Percentiles rank a stretch among this genome's conserved stretches.
Evolutionary conservation across 2,888 invertebrate genomes (phyloP).

Genomic region (Hedya salicella): DNA sequence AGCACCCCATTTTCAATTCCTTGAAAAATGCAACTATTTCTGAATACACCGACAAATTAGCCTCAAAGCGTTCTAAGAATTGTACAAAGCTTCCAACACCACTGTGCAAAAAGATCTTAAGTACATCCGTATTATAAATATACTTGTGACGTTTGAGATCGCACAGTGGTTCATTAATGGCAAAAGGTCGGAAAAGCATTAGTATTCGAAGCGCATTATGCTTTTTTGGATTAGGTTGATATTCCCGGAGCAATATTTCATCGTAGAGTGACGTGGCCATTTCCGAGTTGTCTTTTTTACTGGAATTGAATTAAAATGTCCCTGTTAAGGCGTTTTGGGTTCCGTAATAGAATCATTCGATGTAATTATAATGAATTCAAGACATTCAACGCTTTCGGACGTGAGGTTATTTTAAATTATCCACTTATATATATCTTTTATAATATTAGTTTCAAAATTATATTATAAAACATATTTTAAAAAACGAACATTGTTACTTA

Average conservation of each 20-base stretch:
- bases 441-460: too few relatives aligned
- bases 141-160: conserved; percentile 11
- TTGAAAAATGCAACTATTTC: conserved; percentile 22
- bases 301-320: conserved; percentile 38
- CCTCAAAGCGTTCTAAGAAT: conserved; percentile 31
- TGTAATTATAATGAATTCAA: conserved; percentile 11
- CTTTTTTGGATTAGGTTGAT: neutral
- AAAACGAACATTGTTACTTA: too few relatives aligned
- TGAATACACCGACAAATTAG: conserved; percentile 25
- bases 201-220: neutral
- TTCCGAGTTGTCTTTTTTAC: conserved; percentile 37
- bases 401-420: too few relatives aligned
- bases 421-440: too few relatives aligned
- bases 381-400: neutral
- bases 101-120: conserved; percentile 18
- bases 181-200: conserved; percentile 14
- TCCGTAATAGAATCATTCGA: conserved; percentile 20
- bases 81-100: conserved; percentile 6
- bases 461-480: too few relatives aligned
- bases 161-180: conserved; percentile 1
- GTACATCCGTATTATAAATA: conserved; percentile 2
- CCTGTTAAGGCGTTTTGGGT: conserved; percentile 29
- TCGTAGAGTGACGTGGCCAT: conserved; percentile 33
- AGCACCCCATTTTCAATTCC: conserved; percentile 23
- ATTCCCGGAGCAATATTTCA: conserved; percentile 28